Evolutionary conservation across 2,888 invertebrate species (phyloP), one percentile per base, ranked within the genome.

Genomic region (Coelopa pilipes): DNA sequence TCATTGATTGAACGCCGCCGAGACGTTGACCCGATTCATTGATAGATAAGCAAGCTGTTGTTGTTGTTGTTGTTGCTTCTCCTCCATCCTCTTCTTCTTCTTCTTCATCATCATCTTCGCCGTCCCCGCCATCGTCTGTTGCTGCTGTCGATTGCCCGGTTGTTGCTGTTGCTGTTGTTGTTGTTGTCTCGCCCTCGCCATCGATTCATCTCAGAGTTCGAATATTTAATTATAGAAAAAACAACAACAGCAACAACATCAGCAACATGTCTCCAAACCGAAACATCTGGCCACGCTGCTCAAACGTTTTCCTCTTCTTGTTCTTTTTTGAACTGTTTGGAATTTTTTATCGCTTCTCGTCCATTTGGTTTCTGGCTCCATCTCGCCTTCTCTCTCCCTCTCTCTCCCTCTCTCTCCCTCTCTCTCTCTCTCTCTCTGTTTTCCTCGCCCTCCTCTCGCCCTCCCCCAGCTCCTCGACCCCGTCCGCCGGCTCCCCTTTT

Each of bases 1-100:
- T 46, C 65, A 65, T 65, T 45, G 65, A n/a, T 47, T 65, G 19
- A 65, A 65, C 46, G 65, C 65, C 19, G 65, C 47, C 46, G 46
- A 65, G 65, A 46, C 65, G 65, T 65, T 65, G 65, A 65, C 65
- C 65, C 65, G 65, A 65, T 65, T 65, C 65, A 65, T 65, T 65
- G 65, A 65, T 65, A 65, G 65, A 65, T 65, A 65, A 65, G 65
- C 65, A 34, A 34, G 34, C 34, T 34, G 7, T 34, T 34, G 34
- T 34, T 34, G 34, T 34, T 34, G 7, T 34, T 34, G 34, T 34
- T 34, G 34, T 46, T 60, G n/a, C 46, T 63, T 3, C 17, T 45
- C 46, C 19, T 65, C 19, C 17, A 46, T 65, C 46, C 2, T 4
- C 34, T 4, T 34, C 34, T 4, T 34, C 34, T 34, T 34, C 34